Evolutionary conservation across 2,888 invertebrate species (phyloP).

Genomic region (Dicycla oo): DNA sequence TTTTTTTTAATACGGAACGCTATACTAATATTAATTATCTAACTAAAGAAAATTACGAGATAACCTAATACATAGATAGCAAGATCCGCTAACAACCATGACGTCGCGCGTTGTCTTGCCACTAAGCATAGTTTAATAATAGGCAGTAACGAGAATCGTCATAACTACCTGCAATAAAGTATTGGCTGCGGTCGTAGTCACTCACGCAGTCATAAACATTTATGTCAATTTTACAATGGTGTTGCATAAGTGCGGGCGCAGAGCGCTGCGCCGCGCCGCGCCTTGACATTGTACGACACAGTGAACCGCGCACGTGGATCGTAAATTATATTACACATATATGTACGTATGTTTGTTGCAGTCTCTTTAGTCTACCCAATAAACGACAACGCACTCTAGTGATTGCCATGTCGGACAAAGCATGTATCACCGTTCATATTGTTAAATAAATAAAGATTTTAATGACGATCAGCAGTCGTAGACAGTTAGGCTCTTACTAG

Average conservation of each 20-base stretch:
- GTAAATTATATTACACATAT: slow-evolving; percentile 83
- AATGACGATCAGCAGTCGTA: background rate
- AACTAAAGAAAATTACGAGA: background rate
- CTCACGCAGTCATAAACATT: slow-evolving; percentile 79
- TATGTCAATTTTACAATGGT: slow-evolving; percentile 86
- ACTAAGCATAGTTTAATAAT: slow-evolving; percentile 17
- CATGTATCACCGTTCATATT: background rate
- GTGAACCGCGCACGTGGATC: slow-evolving; percentile 86
- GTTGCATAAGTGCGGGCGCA: slow-evolving; percentile 82
- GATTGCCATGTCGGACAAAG: slow-evolving; percentile 5
- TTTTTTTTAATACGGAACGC: background rate
- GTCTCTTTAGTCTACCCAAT: slow-evolving; percentile 53
- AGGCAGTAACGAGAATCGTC: slow-evolving; percentile 55
- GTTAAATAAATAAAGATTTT: slow-evolving; percentile 2
- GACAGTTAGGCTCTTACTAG: background rate
- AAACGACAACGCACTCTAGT: slow-evolving; percentile 29
- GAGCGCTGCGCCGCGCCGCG: slow-evolving; percentile 72
- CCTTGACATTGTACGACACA: slow-evolving; percentile 89
- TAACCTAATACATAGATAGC: background rate
- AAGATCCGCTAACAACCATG: background rate
- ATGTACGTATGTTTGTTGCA: slow-evolving; percentile 64
- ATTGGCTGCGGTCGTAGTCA: slow-evolving; percentile 65
- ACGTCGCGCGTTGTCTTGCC: slow-evolving; percentile 7
- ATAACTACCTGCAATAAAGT: slow-evolving; percentile 61
- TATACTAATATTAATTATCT: background rate